A percentile compares a stretch with the other conserved stretches of the same genome.
Evolutionary conservation across 1,140 invertebrate genomes (phyloP).

Genomic region (Idris sp.): DNA sequence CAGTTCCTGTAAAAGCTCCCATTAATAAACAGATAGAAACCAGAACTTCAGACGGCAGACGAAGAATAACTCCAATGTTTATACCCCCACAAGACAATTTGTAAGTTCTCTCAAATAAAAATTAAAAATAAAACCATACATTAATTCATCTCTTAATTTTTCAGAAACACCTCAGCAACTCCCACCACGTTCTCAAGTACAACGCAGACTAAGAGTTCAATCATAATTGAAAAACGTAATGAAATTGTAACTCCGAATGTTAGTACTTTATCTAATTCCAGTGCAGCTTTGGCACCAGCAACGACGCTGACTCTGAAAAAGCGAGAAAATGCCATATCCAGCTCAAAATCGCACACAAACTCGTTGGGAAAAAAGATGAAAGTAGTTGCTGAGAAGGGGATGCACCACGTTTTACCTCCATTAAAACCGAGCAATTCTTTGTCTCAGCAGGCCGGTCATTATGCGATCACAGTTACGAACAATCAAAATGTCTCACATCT

Average conservation of each 20-base stretch:
- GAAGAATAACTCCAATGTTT: slow-evolving; percentile 97
- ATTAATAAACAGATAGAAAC: slow-evolving; percentile 97
- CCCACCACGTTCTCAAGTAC: slow-evolving; percentile 85
- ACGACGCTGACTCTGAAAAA: slow-evolving; percentile 72
- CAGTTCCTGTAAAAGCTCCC: slow-evolving; percentile 81
- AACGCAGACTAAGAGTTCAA: slow-evolving; percentile 88
- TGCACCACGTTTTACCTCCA: slow-evolving; percentile 66
- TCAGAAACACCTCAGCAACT: slow-evolving; percentile 79
- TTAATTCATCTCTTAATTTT: too few relatives aligned
- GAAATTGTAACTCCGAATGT: slow-evolving; percentile 84
- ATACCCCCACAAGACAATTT: slow-evolving; percentile 85
- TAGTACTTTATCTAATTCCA: slow-evolving; percentile 78
- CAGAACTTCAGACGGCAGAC: slow-evolving; percentile 92
- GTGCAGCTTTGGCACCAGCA: slow-evolving; percentile 55
- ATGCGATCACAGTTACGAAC: slow-evolving; percentile 71
- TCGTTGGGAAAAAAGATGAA: slow-evolving; percentile 67
- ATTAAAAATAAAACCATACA: too few relatives aligned
- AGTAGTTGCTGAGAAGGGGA: slow-evolving; percentile 65
- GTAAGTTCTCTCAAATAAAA: slow-evolving; percentile 70
- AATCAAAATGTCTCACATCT: slow-evolving; percentile 72
- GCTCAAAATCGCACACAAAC: slow-evolving; percentile 54
- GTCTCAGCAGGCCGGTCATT: slow-evolving; percentile 74
- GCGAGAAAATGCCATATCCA: slow-evolving; percentile 65
- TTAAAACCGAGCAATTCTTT: slow-evolving; percentile 69
- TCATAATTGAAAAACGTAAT: slow-evolving; percentile 89